Percentiles rank a stretch among this genome's conserved stretches.
Evolutionary conservation across 2,888 invertebrate genomes (phyloP).

Genomic region (Eristalis tenax): DNA sequence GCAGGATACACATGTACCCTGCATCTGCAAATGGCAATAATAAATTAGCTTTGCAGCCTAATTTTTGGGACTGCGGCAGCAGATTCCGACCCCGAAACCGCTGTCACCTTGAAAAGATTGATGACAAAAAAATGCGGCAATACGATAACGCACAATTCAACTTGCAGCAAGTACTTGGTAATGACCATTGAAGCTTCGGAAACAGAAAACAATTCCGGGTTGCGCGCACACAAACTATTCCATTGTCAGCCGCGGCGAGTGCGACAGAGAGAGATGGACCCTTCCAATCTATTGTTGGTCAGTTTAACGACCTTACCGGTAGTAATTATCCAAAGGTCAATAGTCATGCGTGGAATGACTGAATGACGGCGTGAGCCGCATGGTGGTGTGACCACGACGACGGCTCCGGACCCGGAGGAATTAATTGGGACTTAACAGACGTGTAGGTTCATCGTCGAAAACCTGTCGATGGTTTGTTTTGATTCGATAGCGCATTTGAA

Average conservation of each 20-base stretch:
- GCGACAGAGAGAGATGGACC: neutral
- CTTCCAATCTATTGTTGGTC: slow-evolving; percentile 40
- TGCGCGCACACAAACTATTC: neutral
- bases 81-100: neutral
- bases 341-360: slow-evolving; percentile 37
- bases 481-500: neutral
- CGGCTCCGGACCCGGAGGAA: neutral
- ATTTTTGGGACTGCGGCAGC: neutral
- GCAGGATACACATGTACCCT: neutral
- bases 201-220: neutral
- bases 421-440: neutral
- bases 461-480: neutral
- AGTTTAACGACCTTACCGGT: slow-evolving; percentile 55
- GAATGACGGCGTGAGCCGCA: slow-evolving; percentile 27
- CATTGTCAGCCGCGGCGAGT: slow-evolving; percentile 11
- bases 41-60: neutral
- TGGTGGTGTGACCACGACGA: neutral
- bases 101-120: slow-evolving; percentile 52
- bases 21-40: neutral
- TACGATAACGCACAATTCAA: neutral
- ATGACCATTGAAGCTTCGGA: neutral
- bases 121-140: slow-evolving; percentile 42
- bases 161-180: neutral
- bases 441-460: neutral
- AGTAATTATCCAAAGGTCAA: slow-evolving; percentile 54